Base-by-base conservation (phyloP, 2,797 vertebrate genomes). In the Benthosema pterotum region DNA sequence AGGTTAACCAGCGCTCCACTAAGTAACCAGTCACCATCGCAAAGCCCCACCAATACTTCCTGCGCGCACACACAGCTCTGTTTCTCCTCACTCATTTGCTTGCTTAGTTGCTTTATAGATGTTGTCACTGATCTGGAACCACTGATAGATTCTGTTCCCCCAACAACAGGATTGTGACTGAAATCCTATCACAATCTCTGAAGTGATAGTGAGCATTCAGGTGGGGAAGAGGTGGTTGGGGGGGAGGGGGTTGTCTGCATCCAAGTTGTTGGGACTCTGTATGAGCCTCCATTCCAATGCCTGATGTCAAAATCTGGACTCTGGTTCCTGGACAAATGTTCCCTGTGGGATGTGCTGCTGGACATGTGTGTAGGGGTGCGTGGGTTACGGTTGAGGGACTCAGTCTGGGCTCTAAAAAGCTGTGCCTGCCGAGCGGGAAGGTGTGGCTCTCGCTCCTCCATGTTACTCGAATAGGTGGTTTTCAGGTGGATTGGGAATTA, bases 1-100 rank as follows among this genome's bases (percentile, higher is more conserved):
- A 4, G 79, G 81, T 73, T 82, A 80, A 70, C 76, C 54, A 82
- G 85, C 72, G 45, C 74, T 84, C 75, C 84, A 79, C 71, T 81
- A 5, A 78, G 78, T 86, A 74, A 78, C 86, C 85, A 63, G 72
- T 75, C 83, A 74, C 75, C 71, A 19, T 67, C 14, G 65, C 6
- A 12, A 72, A 77, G 61, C 82, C 79, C 68, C 50, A 13, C 61
- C 43, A 66, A 62, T 68, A 48, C 63, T 5, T 61, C 54, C 57
- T 54, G 45, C 66, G 58, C 60, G 82, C 22, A 42, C n/a, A 17
- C 48, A 14, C 50, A 46, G 67, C 43, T n/a, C 43, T 5, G 3
- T n/a, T 45, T 14, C 43, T 46, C 43, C 12, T 14, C 43, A 46
- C 43, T 46, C 43, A 13, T n/a, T n/a, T 46, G 12, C 43, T 22